Evolutionary conservation across 2,113 vertebrate genomes (phyloP).

Genomic region (Uria aalge): DNA sequence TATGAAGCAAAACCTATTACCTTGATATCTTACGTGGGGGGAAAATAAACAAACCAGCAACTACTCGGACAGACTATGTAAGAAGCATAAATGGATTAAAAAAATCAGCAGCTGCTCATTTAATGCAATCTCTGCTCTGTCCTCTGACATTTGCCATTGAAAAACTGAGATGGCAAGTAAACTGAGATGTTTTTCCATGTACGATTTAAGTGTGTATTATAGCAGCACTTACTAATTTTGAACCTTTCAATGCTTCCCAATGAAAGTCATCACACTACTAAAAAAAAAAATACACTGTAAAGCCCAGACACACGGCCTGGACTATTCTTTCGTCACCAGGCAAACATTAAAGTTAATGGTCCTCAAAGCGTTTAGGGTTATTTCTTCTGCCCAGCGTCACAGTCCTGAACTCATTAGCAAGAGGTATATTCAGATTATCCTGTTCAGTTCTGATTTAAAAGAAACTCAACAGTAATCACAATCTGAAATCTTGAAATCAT

Average conservation of each 20-base stretch:
- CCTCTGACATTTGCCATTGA: not conserved
- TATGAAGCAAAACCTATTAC: not conserved
- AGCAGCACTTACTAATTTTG: not conserved
- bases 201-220: not conserved
- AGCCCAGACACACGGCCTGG: not conserved
- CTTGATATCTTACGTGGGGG: not conserved
- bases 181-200: not conserved
- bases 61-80: not conserved
- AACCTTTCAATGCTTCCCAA: not conserved
- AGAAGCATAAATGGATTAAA: not conserved
- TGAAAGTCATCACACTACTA: not conserved
- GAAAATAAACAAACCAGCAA: not conserved
- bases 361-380: conserved; percentile 15
- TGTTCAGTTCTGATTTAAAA: not conserved
- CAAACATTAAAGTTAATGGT: conserved; percentile 22
- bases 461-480: not conserved
- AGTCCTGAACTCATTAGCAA: not conserved
- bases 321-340: not conserved
- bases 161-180: not conserved
- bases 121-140: not conserved
- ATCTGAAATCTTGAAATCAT: not conserved
- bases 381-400: not conserved
- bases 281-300: not conserved
- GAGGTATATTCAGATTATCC: not conserved
- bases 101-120: not conserved